phyloP scores from a whole-genome alignment of 2,888 invertebrate genomes.

The Seladonia tumulorum region DNA sequence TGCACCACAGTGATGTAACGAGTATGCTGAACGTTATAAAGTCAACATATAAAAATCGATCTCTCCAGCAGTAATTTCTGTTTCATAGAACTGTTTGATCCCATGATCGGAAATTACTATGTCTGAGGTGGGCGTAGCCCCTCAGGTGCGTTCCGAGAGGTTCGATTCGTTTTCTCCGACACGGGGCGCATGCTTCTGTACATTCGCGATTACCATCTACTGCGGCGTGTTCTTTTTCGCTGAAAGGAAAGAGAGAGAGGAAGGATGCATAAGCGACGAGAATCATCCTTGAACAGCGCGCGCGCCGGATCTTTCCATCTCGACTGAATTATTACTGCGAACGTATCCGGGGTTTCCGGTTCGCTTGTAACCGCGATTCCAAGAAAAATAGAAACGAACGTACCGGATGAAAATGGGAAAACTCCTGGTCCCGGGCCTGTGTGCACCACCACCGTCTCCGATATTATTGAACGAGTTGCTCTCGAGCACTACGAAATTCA shows the following conservation, averaged over 20 bases:
- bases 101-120: neutral
- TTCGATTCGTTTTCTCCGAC: neutral
- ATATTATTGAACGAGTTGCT: conserved; percentile 1
- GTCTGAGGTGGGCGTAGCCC: neutral
- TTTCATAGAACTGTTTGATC: neutral
- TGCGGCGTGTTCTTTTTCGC: neutral
- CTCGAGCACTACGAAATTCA: neutral
- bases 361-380: conserved; percentile 22
- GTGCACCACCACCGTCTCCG: neutral
- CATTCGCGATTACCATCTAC: neutral
- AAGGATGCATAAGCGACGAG: conserved; percentile 3
- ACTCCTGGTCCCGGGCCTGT: neutral
- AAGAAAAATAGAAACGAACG: conserved; percentile 15
- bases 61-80: neutral
- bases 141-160: neutral
- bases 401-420: neutral
- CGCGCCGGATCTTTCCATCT: conserved; percentile 15
- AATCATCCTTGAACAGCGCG: neutral
- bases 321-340: conserved; percentile 36
- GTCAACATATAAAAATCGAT: neutral
- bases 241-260: neutral
- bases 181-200: neutral
- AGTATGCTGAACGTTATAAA: too few relatives aligned
- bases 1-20: too few relatives aligned
- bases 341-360: conserved; percentile 29